Evolutionary conservation across 2,888 invertebrate genomes (phyloP).

Genomic region (Linnaemya tessellans): DNA sequence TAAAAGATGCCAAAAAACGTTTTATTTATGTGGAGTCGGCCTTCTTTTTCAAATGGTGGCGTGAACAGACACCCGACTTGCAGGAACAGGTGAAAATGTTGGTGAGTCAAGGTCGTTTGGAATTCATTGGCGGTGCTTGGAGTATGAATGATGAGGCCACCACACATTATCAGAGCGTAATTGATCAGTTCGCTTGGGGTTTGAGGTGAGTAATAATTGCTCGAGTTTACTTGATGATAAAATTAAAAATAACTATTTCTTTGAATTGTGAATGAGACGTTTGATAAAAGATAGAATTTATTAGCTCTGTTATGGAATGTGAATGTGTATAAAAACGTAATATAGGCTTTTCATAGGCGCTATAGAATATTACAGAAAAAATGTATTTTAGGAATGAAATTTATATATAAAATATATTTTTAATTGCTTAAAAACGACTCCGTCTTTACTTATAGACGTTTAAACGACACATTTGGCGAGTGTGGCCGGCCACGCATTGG

Average conservation of each 20-base stretch:
- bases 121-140: constrained; percentile 92
- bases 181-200: constrained; percentile 89
- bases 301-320: background rate
- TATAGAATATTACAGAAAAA: too few relatives aligned
- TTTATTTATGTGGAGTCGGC: constrained; percentile 96
- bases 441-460: constrained; percentile 82
- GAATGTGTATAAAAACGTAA: too few relatives aligned
- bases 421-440: background rate
- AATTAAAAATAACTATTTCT: constrained; percentile 8
- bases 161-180: constrained; percentile 87
- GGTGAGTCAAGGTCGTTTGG: constrained; percentile 89
- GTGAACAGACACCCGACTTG: constrained; percentile 86
- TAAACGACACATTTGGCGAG: constrained; percentile 88
- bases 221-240: background rate
- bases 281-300: background rate
- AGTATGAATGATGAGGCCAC: constrained; percentile 93
- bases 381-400: too few relatives aligned
- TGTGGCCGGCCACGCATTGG: constrained; percentile 90
- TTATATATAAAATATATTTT: too few relatives aligned
- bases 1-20: constrained; percentile 88
- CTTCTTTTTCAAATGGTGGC: constrained; percentile 94
- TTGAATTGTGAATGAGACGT: background rate
- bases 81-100: constrained; percentile 87
- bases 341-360: too few relatives aligned
- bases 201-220: constrained; percentile 84